Evolutionary conservation across 2,797 vertebrate species (phyloP).

Genomic region (Masticophis lateralis): DNA sequence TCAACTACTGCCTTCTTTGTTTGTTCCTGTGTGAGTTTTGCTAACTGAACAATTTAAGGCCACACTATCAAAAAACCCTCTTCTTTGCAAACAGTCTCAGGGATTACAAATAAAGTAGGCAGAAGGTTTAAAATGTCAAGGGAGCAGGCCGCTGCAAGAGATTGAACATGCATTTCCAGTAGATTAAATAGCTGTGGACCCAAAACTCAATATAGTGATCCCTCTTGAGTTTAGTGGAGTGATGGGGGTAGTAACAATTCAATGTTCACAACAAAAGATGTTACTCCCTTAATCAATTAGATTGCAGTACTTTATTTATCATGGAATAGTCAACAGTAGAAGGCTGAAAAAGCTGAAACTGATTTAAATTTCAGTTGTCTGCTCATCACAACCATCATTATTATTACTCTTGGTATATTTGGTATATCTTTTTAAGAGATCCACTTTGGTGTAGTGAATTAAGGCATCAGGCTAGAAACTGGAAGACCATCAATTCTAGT

Average conservation of each 20-base stretch:
- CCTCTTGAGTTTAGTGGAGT: background rate
- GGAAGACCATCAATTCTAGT: background rate
- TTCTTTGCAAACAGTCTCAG: background rate
- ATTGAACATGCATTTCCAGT: constrained; percentile 5
- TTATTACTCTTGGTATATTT: background rate
- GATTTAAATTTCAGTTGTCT: background rate
- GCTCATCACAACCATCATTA: background rate
- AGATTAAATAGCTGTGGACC: constrained; percentile 2
- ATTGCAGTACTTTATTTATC: background rate
- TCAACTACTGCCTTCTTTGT: constrained; percentile 37
- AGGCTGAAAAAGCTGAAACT: background rate
- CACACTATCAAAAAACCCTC: constrained; percentile 29
- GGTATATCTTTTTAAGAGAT: no score
- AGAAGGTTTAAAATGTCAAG: constrained; percentile 10
- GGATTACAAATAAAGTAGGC: background rate
- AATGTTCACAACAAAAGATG: background rate
- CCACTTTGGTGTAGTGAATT: no score
- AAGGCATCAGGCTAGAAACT: no score
- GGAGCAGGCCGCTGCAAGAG: constrained; percentile 1
- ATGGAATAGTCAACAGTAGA: background rate
- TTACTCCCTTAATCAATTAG: background rate
- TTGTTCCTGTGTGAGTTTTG: constrained; percentile 25
- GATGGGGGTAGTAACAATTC: background rate
- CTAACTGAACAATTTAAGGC: constrained; percentile 41
- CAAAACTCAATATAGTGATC: background rate